Evolutionary conservation across 2,797 vertebrate species (phyloP).

Genomic region (Bradypodion ventrale): DNA sequence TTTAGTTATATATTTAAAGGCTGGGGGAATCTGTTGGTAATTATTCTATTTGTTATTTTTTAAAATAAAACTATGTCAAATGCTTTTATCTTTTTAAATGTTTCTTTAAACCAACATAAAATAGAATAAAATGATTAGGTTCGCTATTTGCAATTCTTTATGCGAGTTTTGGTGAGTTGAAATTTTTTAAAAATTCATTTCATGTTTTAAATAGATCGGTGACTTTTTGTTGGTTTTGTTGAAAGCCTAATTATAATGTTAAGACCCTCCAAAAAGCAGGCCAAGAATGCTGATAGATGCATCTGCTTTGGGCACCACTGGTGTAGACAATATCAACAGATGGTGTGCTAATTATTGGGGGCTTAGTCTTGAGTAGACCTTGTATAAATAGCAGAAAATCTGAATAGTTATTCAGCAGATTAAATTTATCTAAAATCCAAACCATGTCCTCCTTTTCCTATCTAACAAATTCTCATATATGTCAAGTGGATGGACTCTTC

Average conservation of each 20-base stretch:
- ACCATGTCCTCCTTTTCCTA: too few relatives aligned
- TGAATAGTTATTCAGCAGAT: too few relatives aligned
- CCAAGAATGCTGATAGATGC: background rate
- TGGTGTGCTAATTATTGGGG: constrained; percentile 43
- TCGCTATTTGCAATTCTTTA: background rate
- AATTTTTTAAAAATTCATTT: constrained; percentile 46
- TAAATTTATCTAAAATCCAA: too few relatives aligned
- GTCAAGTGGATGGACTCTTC: too few relatives aligned
- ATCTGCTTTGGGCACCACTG: too few relatives aligned
- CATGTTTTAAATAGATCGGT: constrained; percentile 30
- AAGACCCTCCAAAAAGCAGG: constrained; percentile 25
- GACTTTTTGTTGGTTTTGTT: constrained; percentile 23
- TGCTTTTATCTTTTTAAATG: background rate
- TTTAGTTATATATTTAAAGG: background rate
- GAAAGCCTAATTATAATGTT: constrained; percentile 47
- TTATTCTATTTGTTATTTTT: background rate
- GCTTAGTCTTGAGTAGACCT: constrained; percentile 29
- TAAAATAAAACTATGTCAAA: background rate
- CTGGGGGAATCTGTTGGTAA: background rate
- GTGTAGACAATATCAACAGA: too few relatives aligned
- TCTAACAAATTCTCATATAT: too few relatives aligned
- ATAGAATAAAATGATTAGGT: background rate
- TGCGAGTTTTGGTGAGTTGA: background rate
- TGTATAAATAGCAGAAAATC: background rate
- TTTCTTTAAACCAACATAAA: background rate